Percentiles rank a stretch among this genome's conserved stretches.
Evolutionary conservation across 2,113 vertebrate species (phyloP).

Genomic region (Seriola dumerili): DNA sequence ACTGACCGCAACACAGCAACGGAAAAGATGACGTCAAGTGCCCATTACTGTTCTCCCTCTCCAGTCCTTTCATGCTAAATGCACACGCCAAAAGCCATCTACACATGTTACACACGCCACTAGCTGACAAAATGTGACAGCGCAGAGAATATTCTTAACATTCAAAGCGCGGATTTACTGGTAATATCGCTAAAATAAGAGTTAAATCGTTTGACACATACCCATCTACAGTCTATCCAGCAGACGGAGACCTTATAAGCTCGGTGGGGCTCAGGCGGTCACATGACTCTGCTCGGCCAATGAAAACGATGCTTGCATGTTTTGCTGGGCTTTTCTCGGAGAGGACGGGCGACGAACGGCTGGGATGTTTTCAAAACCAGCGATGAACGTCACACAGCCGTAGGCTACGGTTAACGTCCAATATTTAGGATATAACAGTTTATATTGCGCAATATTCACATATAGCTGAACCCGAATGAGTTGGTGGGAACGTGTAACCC

Average conservation of each 20-base stretch:
- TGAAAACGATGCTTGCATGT: constrained; percentile 74
- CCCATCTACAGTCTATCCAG: constrained; percentile 67
- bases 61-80: constrained; percentile 7
- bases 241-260: constrained; percentile 76
- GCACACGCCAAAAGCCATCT: constrained; percentile 2
- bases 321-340: constrained; percentile 84
- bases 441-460: constrained; percentile 48
- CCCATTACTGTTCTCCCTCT: constrained; percentile 68
- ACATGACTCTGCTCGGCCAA: constrained; percentile 79
- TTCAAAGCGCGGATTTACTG: constrained; percentile 24
- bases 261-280: constrained; percentile 62
- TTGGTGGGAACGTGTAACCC: constrained; percentile 55
- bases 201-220: constrained; percentile 70
- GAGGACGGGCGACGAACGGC: constrained; percentile 79
- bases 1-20: constrained; percentile 79
- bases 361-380: constrained; percentile 88
- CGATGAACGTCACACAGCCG: constrained; percentile 82
- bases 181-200: constrained; percentile 13
- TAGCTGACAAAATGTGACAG: background rate
- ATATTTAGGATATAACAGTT: constrained; percentile 66
- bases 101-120: background rate
- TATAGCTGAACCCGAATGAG: constrained; percentile 57
- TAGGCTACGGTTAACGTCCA: constrained; percentile 76
- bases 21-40: constrained; percentile 87
- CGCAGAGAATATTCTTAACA: background rate